Base-by-base conservation (phyloP, 1,140 invertebrate genomes). In the Lasioglossum baleicum region DNA sequence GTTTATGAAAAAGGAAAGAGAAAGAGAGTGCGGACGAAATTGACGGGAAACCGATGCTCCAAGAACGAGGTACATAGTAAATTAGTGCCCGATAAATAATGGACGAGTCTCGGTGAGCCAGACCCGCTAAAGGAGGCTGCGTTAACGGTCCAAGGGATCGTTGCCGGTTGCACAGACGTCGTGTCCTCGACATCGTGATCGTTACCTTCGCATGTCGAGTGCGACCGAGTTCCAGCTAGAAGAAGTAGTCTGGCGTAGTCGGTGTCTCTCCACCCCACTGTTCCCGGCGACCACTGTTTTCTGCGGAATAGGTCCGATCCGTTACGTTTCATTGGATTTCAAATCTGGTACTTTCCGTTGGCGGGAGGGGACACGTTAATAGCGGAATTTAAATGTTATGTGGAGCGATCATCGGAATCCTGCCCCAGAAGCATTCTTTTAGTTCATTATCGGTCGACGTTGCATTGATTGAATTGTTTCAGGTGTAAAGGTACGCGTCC, bases 161-260 rank as follows among this genome's bases (percentile, higher is more conserved):
- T 60, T 48, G 35, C 17, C 51, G 48, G 67, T 60, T 26, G 17
- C 44, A 22, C 53, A 17, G 53, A 78, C 80, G n/a, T 35, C n/a
- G 76, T 44, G 53, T 66, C 53, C 51, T 56, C 56, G 35, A 31
- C 51, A 44, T 69, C 69, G 48, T 61, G 56, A 61, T 73, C 71
- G 66, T 65, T 71, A 76, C 73, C 60, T 63, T 82, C 66, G 75
- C 81, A 84, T 80, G 79, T 88, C 85, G 81, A 87, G 82, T 83
- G 76, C 86, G 89, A 85, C 87, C 88, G 88, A 88, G 83, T 88
- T 89, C 83, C 77, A 7, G 48, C 44, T 44, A 53, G 48, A 44
- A 40, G 15, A 74, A 65, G 7, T 35, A 20, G 10, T 22, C 20
- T 51, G 17, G 2, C n/a, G n/a, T 17, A 6, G 61, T 40, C 4